Evolutionary conservation across 2,888 invertebrate species (phyloP), one percentile per base, ranked within the genome.

Genomic region (Drosophila niveifrons): DNA sequence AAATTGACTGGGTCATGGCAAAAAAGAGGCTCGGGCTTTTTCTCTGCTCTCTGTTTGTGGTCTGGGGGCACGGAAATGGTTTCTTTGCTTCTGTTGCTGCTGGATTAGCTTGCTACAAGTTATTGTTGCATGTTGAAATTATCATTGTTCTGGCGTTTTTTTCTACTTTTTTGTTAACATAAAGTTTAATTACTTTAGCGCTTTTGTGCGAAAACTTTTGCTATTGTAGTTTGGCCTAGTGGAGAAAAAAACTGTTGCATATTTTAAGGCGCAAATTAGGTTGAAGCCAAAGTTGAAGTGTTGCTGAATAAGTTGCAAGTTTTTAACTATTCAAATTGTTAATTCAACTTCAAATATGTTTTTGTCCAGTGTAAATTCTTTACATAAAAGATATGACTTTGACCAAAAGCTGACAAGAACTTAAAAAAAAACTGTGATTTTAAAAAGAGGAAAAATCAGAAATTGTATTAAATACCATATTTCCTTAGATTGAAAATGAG

Each of bases 231-330:
- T 15, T 15, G 3, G 9, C n/a, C 29, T 15, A 48, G 48, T 17
- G 6, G n/a, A n/a, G 6, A 23, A 28, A 44, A 41, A 55, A 56
- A 34, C 29, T 46, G 55, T 56, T 56, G 55, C 55, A 56, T 56
- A 56, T n/a, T 13, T 44, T 56, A 18, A 13, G 55, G 55, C 44
- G 44, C 11, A 4, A 2, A n/a, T 29, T 55, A 41, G 43, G 9
- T 41, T 15, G 2, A 0, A 15, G 2, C 1, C 15, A 28, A 29
- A 36, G 0, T 13, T 36, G 18, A 15, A 31, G 17, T 15, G 0
- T 13, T 36, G 18, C 11, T 4, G 13, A 39, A 8, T 7, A 15
- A 41, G 9, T 7, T 41, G 6, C 13, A 13, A 39, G 4, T n/a
- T 39, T 39, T 9, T 10, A 39, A 36, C 13, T 41, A 8, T 15